Conservation (phyloP, 30 jellyfish, hydroid and myxozoan genomes). For the Cassiopea andromeda region DNA sequence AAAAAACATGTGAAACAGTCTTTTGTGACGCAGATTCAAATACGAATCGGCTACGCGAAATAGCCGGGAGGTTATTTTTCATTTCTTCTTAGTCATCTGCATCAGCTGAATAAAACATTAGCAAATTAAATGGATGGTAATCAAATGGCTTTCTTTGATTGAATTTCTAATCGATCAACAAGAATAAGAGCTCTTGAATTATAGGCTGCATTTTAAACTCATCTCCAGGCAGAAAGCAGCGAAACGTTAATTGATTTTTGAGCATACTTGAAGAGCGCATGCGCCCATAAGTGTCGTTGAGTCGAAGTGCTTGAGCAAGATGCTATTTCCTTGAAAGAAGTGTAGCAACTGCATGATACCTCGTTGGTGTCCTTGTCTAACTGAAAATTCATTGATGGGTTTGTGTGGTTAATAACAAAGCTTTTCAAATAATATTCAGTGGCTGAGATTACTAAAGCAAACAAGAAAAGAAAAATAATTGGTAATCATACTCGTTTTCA, state of each 20-base stretch:
- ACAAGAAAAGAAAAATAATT: no score
- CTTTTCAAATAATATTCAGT: not conserved
- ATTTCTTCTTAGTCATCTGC: not conserved
- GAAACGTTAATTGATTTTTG: slow-evolving; percentile 16
- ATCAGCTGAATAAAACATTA: slow-evolving; percentile 5
- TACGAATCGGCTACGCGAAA: no score
- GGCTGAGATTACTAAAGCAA: not conserved
- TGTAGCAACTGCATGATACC: not conserved
- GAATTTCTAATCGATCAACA: not conserved
- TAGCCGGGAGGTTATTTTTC: no score
- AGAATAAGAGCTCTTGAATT: not conserved
- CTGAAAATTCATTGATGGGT: not conserved
- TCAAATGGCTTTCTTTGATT: not conserved
- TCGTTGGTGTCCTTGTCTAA: not conserved
- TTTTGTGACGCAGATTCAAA: not conserved
- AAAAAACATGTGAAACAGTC: not conserved
- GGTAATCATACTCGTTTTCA: no score
- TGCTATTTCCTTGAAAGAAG: slow-evolving; percentile 21
- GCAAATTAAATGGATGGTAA: not conserved
- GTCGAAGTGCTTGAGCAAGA: slow-evolving; percentile 4
- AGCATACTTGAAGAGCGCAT: slow-evolving; percentile 31
- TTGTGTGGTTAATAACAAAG: not conserved
- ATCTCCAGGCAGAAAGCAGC: not conserved
- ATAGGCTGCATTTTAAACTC: not conserved
- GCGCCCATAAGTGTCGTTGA: slow-evolving; percentile 20